These are phyloP conservation scores for Manis crassicaudata DNA, from an alignment of 2,797 vertebrate species.

Conservation along the genomic window DNA sequence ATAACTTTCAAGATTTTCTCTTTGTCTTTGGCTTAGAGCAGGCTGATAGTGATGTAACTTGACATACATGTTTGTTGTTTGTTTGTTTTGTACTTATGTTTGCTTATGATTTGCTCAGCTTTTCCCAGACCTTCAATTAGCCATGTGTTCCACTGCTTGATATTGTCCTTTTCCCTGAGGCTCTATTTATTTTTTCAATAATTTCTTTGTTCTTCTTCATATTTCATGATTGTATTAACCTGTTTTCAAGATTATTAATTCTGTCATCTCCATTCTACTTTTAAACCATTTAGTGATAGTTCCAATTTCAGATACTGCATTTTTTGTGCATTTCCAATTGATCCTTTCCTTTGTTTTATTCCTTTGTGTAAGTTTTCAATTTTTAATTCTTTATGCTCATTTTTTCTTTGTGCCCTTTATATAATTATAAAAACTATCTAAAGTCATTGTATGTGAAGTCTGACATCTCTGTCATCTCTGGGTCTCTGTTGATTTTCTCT, in stretches of 20 bases:
- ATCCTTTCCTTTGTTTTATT: neutral
- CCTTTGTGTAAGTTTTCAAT: neutral
- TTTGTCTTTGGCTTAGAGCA: neutral
- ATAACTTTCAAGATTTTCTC: neutral
- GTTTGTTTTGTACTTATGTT: neutral
- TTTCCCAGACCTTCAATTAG: neutral
- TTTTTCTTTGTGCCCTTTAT: neutral
- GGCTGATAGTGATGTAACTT: neutral
- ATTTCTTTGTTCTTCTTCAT: neutral
- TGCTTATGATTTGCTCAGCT: neutral
- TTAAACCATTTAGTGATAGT: neutral
- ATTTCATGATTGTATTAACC: neutral
- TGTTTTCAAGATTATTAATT: neutral
- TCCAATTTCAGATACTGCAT: neutral
- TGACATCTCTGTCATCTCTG: neutral
- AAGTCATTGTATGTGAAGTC: neutral
- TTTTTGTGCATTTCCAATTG: neutral
- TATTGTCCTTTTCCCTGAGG: neutral
- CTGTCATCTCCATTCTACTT: neutral
- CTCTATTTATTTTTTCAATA: neutral
- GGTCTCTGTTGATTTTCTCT: neutral
- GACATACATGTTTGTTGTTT: neutral
- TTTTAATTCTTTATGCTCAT: neutral
- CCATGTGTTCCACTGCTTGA: neutral
- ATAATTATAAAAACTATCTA: neutral